phyloP scores from a whole-genome alignment of 2,113 vertebrate genomes.

The Muscicapa adusta region DNA sequence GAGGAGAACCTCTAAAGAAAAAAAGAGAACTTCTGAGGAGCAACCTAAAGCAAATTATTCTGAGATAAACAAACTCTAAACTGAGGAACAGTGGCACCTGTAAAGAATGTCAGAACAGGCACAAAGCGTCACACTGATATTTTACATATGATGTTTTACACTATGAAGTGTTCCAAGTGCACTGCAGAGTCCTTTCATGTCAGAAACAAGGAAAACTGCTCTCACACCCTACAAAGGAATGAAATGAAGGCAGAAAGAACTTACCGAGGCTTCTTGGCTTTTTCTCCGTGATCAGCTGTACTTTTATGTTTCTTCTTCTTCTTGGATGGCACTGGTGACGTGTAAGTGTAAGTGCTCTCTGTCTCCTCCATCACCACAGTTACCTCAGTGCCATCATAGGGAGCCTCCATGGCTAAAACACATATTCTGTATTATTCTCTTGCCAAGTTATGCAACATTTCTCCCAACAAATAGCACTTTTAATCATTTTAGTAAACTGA shows the following conservation, averaged over 20 bases:
- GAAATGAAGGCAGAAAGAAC: neutral
- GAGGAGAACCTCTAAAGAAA: neutral
- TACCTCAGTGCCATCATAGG: constrained; percentile 84
- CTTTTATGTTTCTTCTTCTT: constrained; percentile 87
- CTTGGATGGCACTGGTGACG: constrained; percentile 80
- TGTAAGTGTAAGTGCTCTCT: constrained; percentile 78
- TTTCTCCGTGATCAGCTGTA: constrained; percentile 77
- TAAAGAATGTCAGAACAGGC: neutral
- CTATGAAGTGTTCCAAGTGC: neutral
- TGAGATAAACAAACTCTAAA: neutral
- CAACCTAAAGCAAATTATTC: neutral
- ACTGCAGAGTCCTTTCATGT: neutral
- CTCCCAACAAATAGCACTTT: fast-evolving
- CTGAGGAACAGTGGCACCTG: fast-evolving
- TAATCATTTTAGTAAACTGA: neutral
- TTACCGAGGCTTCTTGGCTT: constrained; percentile 91
- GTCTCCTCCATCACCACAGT: constrained; percentile 88
- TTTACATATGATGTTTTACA: fast-evolving
- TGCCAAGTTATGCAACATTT: fast-evolving
- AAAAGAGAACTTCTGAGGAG: neutral
- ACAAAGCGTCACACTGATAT: neutral
- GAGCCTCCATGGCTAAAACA: constrained; percentile 78
- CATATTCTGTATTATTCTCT: fast-evolving
- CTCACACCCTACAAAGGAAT: too few species aligned
- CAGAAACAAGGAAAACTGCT: neutral